A percentile compares a stretch with the other conserved stretches of the same genome.
phyloP scores from a whole-genome alignment of 2,113 vertebrate species.

The Ochotona princeps region DNA sequence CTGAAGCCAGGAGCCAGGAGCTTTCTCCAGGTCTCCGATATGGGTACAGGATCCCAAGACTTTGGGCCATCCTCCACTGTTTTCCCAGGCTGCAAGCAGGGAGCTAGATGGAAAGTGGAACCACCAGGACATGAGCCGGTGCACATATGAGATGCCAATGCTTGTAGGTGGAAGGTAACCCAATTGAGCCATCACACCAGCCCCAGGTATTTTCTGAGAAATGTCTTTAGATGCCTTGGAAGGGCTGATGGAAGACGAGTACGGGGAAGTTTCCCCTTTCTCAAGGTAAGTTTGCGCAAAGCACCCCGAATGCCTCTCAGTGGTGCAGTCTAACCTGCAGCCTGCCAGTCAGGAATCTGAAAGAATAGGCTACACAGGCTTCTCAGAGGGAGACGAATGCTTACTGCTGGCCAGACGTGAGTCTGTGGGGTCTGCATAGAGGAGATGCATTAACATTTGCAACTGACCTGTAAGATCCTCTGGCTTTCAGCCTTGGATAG shows the following conservation, averaged over 20 bases:
- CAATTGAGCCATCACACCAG: no score
- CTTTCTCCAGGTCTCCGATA: no score
- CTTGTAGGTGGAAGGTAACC: no score
- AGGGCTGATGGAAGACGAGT: not conserved
- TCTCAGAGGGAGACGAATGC: not conserved
- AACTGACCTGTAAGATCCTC: not conserved
- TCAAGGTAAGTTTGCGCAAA: not conserved
- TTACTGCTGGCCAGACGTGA: not conserved
- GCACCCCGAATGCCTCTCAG: not conserved
- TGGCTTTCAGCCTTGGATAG: not conserved
- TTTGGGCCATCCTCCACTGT: no score
- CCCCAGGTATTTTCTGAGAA: not conserved
- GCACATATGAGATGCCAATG: no score
- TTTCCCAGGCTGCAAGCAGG: no score
- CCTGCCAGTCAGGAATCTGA: not conserved
- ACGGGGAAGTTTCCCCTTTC: not conserved
- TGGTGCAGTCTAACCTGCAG: not conserved
- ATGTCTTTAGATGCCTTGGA: not conserved
- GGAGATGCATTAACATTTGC: not conserved
- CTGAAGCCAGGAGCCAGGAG: no score
- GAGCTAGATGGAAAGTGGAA: no score
- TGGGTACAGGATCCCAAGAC: no score
- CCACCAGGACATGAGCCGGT: no score
- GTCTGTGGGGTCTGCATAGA: not conserved
- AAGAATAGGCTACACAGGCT: not conserved